Conservation (phyloP, 2,888 invertebrate genomes). For the Trichopoda pennipes region DNA sequence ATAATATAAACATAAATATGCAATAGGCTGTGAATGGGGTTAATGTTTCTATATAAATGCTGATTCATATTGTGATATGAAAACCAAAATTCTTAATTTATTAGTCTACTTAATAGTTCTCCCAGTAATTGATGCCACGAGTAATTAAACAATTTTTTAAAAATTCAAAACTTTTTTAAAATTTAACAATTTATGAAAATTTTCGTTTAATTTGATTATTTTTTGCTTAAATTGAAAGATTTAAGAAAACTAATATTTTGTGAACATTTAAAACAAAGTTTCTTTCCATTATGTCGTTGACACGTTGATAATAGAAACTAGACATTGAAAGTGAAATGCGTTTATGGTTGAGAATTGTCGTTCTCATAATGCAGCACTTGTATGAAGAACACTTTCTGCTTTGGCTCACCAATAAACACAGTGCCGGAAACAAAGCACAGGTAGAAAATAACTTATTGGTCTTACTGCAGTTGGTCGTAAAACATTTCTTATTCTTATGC, state of each 20-base stretch:
- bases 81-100: too few species aligned
- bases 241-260: too few species aligned
- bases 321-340: conserved; percentile 37
- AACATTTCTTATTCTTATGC: conserved; percentile 30
- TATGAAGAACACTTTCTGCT: conserved; percentile 9
- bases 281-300: conserved; percentile 47
- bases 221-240: background rate
- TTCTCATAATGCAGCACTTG: conserved; percentile 29
- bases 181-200: background rate
- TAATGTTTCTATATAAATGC: too few species aligned
- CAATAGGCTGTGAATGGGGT: too few species aligned
- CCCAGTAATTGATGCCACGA: too few species aligned
- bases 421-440: conserved; percentile 6
- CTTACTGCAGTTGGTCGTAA: conserved; percentile 50
- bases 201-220: background rate
- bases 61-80: too few species aligned
- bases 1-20: too few species aligned
- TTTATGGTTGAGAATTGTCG: conserved; percentile 6
- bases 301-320: conserved; percentile 58
- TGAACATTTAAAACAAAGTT: conserved; percentile 37
- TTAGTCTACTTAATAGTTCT: too few species aligned
- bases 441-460: conserved; percentile 25
- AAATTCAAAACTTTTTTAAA: background rate
- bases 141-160: too few species aligned
- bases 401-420: background rate